These are phyloP conservation scores for Drosophila austrosaltans DNA, from an alignment of 2,888 invertebrate genomes.

Conservation along the genomic window DNA sequence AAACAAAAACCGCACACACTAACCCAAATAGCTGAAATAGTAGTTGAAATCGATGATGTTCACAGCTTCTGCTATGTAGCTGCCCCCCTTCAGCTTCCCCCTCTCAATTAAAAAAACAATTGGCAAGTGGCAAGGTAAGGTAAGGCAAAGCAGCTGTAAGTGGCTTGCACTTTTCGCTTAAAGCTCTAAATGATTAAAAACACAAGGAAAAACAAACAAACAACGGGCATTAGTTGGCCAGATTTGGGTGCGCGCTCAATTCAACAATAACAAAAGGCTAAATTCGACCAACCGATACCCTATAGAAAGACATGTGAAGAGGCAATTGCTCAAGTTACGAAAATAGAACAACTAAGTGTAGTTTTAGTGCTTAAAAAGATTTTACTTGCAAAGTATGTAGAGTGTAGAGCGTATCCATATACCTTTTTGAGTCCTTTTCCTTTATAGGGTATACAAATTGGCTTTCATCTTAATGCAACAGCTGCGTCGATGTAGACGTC, in stretches of 20 bases:
- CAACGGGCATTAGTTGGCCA: constrained; percentile 61
- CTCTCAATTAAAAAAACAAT: constrained; percentile 59
- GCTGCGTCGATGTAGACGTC: constrained; percentile 34
- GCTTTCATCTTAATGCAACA: constrained; percentile 30
- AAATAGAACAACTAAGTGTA: neutral
- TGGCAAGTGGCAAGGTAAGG: constrained; percentile 63
- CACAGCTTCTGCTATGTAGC: neutral
- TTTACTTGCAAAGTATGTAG: too few species aligned
- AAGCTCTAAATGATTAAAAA: constrained; percentile 48
- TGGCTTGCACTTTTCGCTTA: constrained; percentile 60
- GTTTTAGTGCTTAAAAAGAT: neutral
- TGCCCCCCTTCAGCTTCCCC: constrained; percentile 20
- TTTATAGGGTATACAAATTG: constrained; percentile 37
- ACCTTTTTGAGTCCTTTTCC: neutral
- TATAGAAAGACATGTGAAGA: neutral
- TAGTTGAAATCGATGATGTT: constrained; percentile 24
- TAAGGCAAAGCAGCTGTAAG: constrained; percentile 59
- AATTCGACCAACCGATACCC: neutral
- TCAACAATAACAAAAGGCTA: constrained; percentile 23
- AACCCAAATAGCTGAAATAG: constrained; percentile 65
- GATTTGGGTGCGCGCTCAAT: constrained; percentile 51
- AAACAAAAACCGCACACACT: constrained; percentile 50
- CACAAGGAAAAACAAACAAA: constrained; percentile 62
- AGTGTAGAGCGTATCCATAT: neutral
- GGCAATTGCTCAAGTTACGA: neutral